phyloP scores from a whole-genome alignment of 1,140 invertebrate species.

The Megalonaias nervosa region DNA sequence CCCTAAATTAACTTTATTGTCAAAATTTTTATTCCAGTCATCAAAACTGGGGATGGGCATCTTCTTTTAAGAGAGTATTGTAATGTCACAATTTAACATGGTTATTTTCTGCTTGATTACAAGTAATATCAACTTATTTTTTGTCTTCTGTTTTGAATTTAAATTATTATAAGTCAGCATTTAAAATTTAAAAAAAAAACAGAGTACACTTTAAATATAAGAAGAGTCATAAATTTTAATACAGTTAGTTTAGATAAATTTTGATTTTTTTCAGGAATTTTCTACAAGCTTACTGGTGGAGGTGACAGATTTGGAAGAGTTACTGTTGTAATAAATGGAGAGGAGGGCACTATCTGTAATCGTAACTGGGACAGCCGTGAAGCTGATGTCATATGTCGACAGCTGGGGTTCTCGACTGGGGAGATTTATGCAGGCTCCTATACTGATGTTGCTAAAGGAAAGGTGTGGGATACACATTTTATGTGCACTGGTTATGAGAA shows the following conservation, averaged over 20 bases:
- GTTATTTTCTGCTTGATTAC: constrained; percentile 41
- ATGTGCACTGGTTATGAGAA: constrained; percentile 52
- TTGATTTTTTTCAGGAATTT: constrained; percentile 1
- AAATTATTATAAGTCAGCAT: not conserved
- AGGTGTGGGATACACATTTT: constrained; percentile 41
- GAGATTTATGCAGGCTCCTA: constrained; percentile 38
- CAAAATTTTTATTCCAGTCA: too few relatives aligned
- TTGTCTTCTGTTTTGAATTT: not conserved
- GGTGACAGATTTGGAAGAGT: constrained; percentile 49
- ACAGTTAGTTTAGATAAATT: too few relatives aligned
- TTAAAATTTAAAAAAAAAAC: not conserved
- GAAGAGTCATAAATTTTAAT: too few relatives aligned
- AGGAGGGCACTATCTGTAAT: constrained; percentile 55
- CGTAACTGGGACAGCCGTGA: constrained; percentile 43
- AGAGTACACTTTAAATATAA: not conserved
- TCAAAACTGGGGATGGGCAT: too few relatives aligned
- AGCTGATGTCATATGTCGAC: constrained; percentile 54
- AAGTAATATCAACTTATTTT: constrained; percentile 28
- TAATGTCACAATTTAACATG: too few relatives aligned
- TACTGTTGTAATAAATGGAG: constrained; percentile 47
- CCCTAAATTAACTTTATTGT: too few relatives aligned
- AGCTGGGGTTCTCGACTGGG: constrained; percentile 46
- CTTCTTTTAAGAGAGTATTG: too few relatives aligned
- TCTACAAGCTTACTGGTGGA: constrained; percentile 19
- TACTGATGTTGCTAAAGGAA: constrained; percentile 13